Evolutionary conservation across 2,113 vertebrate genomes (phyloP), one percentile per base, ranked within the genome.

Genomic region (Copsychus sechellarum): DNA sequence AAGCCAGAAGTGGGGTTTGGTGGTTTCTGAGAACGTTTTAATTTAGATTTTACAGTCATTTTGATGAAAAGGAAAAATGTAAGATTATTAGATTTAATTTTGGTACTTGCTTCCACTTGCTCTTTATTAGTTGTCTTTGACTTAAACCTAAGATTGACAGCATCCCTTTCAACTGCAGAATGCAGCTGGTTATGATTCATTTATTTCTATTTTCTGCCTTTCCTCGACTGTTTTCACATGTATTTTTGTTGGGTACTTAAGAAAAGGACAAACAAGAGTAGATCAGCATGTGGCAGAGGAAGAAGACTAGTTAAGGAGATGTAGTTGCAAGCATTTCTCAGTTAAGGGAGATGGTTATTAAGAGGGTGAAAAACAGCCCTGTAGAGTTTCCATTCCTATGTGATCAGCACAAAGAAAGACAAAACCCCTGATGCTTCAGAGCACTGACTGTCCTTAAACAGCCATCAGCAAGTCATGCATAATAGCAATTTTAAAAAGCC

Each of bases 151-250:
- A 60, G 58, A 88, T 92, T 83, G 82, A 72, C 79, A 88, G 71
- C 84, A 89, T 91, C 86, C 34, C 56, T 86, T 94, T 92, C 86
- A 93, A 42, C 42, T 90, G 76, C 92, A 62, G 80, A 80, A n/a
- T 71, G 90, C 90, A 96, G 86, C 71, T 94, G 92, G 67, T 77
- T 90, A 34, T 92, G 88, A 95, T 92, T 94, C 42, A 92, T 90
- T 87, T 90, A 56, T 79, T 97, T 96, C 78, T 90, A 73, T 86
- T 95, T 93, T 53, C 48, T 96, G 88, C 88, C 67, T 92, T 83
- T 92, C 79, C 57, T 95, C 64, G 61, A 54, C 79, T 74, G 34
- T 71, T 92, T 48, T 67, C 60, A 78, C 51, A 43, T 88, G 47
- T 88, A 83, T 96, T 97, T 95, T 86, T 92, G 43, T 86, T 77